phyloP scores from a whole-genome alignment of 2,113 vertebrate genomes.

The Barnardius zonarius region DNA sequence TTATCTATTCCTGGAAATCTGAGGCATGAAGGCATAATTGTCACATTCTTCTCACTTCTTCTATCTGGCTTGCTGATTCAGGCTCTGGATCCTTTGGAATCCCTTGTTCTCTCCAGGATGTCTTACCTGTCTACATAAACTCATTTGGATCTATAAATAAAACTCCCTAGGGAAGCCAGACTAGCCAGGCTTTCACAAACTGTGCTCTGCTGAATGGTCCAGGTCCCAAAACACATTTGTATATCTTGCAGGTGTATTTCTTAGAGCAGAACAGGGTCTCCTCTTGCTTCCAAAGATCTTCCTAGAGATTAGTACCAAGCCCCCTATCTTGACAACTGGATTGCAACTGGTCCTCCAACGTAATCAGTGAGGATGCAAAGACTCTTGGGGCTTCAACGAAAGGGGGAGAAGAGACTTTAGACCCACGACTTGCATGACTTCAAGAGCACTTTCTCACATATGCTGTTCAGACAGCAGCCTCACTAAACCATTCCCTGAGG shows the following conservation, averaged over 20 bases:
- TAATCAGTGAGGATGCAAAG: not conserved
- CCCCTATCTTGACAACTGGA: rapidly evolving
- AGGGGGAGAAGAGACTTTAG: not conserved
- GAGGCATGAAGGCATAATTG: not conserved
- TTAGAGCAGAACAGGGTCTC: not conserved
- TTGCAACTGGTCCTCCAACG: rapidly evolving
- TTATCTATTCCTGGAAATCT: not conserved
- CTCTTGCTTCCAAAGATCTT: not conserved
- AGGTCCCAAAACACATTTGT: not conserved
- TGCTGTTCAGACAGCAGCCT: not conserved
- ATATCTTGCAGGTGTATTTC: not conserved
- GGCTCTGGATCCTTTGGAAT: not conserved
- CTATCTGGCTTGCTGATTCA: not conserved
- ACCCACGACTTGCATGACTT: not conserved
- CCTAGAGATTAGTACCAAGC: not conserved
- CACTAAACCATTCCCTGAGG: not conserved
- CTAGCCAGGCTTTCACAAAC: not conserved
- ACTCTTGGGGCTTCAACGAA: not conserved
- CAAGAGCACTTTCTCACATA: not conserved
- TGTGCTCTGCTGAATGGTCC: not conserved
- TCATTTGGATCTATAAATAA: not conserved
- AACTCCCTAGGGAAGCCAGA: not conserved
- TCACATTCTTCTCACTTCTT: not conserved
- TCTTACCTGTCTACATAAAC: not conserved
- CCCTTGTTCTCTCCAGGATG: not conserved